Conservation (phyloP, 2,113 vertebrate species). For the Pao palembangensis region DNA sequence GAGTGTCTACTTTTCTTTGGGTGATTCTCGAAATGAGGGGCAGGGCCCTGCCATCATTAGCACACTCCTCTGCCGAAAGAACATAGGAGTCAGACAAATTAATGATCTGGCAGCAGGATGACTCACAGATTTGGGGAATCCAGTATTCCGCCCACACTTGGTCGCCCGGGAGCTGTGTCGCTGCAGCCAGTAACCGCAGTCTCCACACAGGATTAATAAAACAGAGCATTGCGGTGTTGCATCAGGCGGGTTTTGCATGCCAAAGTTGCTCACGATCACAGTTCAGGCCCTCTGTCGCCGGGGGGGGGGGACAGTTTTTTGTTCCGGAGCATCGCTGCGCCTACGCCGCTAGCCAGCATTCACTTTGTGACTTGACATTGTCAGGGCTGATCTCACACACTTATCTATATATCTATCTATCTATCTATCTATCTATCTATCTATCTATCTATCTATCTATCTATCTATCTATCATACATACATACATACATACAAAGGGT, state of each 20-base stretch:
- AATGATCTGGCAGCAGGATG: slow-evolving; percentile 57
- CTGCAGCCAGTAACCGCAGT: slow-evolving; percentile 32
- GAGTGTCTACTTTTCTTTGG: slow-evolving; percentile 16
- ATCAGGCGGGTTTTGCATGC: slow-evolving; percentile 40
- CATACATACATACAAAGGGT: no score
- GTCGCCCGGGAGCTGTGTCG: slow-evolving; percentile 30
- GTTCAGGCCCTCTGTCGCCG: slow-evolving; percentile 21
- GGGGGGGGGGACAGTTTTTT: slow-evolving; percentile 23
- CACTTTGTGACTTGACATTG: slow-evolving; percentile 26
- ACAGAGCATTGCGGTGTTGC: slow-evolving; percentile 15
- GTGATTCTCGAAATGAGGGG: slow-evolving; percentile 8
- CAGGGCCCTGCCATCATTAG: slow-evolving; percentile 47
- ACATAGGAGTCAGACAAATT: slow-evolving; percentile 60
- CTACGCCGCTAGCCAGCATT: slow-evolving; percentile 43
- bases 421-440: neutral
- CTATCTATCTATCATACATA: neutral
- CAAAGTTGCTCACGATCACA: slow-evolving; percentile 30
- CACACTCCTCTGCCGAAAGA: slow-evolving; percentile 42
- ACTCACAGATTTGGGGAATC: slow-evolving; percentile 58
- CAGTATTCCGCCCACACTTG: slow-evolving; percentile 40
- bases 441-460: neutral
- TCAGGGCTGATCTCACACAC: slow-evolving; percentile 15
- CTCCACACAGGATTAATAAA: slow-evolving; percentile 17
- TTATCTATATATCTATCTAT: neutral
- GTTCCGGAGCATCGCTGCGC: slow-evolving; percentile 25